These are phyloP conservation scores for Oligia latruncula DNA, from an alignment of 2,888 invertebrate species.

Conservation along the genomic window DNA sequence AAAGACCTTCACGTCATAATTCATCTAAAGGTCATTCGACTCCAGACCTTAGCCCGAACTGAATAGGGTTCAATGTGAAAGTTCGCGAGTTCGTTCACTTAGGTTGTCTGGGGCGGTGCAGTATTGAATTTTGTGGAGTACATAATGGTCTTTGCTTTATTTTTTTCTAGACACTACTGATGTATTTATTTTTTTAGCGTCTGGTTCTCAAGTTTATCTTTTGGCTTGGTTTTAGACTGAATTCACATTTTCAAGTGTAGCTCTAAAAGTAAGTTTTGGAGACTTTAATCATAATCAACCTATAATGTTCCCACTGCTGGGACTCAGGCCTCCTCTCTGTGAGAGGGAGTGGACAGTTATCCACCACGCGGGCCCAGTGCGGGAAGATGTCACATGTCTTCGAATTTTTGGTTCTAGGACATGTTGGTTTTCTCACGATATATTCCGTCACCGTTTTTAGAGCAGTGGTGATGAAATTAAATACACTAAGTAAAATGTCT, in stretches of 20 bases:
- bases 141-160: neutral
- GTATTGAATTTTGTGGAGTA: neutral
- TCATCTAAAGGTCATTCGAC: conserved; percentile 38
- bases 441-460: neutral
- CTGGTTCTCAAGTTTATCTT: neutral
- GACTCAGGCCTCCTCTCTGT: neutral
- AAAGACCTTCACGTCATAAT: neutral
- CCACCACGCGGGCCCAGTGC: neutral
- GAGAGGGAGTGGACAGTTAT: too few relatives aligned
- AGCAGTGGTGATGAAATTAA: neutral
- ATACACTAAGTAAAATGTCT: neutral
- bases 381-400: neutral
- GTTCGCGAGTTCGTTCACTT: conserved; percentile 42
- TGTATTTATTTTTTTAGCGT: neutral
- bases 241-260: neutral
- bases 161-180: neutral
- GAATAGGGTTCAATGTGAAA: conserved; percentile 33
- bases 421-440: neutral
- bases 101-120: conserved; percentile 40
- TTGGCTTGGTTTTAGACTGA: neutral
- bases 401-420: neutral
- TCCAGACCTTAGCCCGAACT: conserved; percentile 27
- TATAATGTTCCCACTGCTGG: neutral
- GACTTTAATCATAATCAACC: neutral
- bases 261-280: neutral